These are phyloP conservation scores for Coecobrya sp. DNA, from an alignment of 2,888 invertebrate species.

Conservation along the genomic window DNA sequence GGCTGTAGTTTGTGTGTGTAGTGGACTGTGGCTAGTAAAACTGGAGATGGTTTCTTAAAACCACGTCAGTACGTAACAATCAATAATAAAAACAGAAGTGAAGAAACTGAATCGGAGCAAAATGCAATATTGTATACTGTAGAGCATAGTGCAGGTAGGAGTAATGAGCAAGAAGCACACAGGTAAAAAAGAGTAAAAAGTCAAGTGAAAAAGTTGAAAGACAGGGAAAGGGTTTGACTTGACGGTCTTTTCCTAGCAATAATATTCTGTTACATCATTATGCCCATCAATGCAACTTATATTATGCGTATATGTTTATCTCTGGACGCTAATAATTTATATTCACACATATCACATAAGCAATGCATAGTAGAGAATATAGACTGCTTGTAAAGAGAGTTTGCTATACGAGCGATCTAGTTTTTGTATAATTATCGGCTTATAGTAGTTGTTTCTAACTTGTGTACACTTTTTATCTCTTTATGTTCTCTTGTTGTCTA, in stretches of 20 bases:
- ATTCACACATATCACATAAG: conserved; percentile 2
- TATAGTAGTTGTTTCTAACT: conserved; percentile 40
- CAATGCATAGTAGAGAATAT: conserved; percentile 3
- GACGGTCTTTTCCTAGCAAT: conserved; percentile 59
- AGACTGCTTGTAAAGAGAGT: conserved; percentile 14
- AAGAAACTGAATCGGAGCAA: conserved; percentile 71
- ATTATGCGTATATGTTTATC: not conserved
- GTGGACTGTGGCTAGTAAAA: conserved; percentile 28
- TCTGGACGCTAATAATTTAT: conserved; percentile 11
- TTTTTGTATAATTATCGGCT: conserved; percentile 45
- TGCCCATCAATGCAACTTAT: conserved; percentile 34
- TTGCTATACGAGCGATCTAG: conserved; percentile 55
- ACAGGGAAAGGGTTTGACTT: conserved; percentile 76
- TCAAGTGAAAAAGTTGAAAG: conserved; percentile 66
- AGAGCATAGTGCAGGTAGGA: not conserved
- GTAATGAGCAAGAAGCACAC: conserved; percentile 38
- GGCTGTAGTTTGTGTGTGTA: not conserved
- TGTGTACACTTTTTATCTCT: conserved; percentile 39
- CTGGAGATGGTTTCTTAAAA: conserved; percentile 19
- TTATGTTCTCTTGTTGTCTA: not conserved
- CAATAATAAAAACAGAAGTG: conserved; percentile 39
- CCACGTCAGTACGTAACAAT: conserved; percentile 19
- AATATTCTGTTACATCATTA: conserved; percentile 78
- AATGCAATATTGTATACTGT: conserved; percentile 1
- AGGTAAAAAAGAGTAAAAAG: conserved; percentile 46